A percentile compares a stretch with the other conserved stretches of the same genome.
phyloP scores from a whole-genome alignment of 2,113 vertebrate species.

The Hemichromis elongatus region DNA sequence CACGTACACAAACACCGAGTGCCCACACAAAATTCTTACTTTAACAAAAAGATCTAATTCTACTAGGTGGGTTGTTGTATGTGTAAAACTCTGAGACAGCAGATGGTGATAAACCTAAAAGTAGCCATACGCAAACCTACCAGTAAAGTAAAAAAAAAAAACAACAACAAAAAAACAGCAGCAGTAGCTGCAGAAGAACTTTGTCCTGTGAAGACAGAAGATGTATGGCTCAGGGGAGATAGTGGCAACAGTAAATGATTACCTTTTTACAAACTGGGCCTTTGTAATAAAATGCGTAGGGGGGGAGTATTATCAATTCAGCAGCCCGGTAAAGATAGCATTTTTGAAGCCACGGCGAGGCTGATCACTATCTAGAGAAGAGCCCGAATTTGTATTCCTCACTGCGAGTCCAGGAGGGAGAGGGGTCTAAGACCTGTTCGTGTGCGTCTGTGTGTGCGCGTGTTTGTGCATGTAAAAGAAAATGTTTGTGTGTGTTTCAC shows the following conservation, averaged over 20 bases:
- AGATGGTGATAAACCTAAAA: constrained; percentile 39
- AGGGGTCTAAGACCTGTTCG: constrained; percentile 44
- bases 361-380: constrained; percentile 71
- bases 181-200: constrained; percentile 80
- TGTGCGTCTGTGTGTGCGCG: constrained; percentile 25
- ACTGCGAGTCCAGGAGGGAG: constrained; percentile 52
- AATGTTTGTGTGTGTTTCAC: constrained; percentile 29
- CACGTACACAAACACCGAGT: not conserved
- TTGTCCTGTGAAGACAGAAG: constrained; percentile 92
- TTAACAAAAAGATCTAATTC: constrained; percentile 17
- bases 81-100: constrained; percentile 37
- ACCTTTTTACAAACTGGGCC: constrained; percentile 88
- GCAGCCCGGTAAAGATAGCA: constrained; percentile 89
- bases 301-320: constrained; percentile 87
- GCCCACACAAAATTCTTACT: constrained; percentile 6
- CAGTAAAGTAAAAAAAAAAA: constrained; percentile 70
- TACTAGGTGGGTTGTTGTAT: not conserved
- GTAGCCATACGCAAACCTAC: constrained; percentile 20
- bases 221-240: constrained; percentile 81
- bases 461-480: constrained; percentile 4
- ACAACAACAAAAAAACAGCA: constrained; percentile 80
- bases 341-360: constrained; percentile 64
- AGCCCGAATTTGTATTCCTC: constrained; percentile 71
- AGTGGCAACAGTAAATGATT: constrained; percentile 87
- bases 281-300: constrained; percentile 89